phyloP scores from a whole-genome alignment of 2,888 invertebrate genomes.

The Dilophus febrilis region DNA sequence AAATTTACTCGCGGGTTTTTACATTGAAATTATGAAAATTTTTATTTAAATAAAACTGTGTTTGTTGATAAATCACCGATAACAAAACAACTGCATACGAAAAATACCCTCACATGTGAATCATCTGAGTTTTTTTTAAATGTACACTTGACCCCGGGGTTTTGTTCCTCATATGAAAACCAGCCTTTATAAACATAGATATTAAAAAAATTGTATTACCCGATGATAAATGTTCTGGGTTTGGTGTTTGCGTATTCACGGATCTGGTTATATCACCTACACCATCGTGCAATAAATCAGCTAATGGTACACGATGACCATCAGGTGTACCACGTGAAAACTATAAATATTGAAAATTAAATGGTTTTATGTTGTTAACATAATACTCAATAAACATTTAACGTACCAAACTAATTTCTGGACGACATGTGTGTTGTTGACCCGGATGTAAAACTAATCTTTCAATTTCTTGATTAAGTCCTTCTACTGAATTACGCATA shows the following conservation, averaged over 20 bases:
- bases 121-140: conserved; percentile 8
- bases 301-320: conserved; percentile 70
- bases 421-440: conserved; percentile 15
- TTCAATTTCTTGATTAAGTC: conserved; percentile 75
- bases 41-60: too few species aligned
- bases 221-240: conserved; percentile 49
- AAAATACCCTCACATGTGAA: too few species aligned
- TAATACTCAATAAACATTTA: background rate
- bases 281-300: conserved; percentile 44
- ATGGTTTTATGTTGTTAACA: background rate
- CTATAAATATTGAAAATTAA: conserved; percentile 6
- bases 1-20: too few species aligned
- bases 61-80: too few species aligned
- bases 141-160: too few species aligned
- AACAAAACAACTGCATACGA: too few species aligned
- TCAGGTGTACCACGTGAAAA: conserved; percentile 55
- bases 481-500: conserved; percentile 70
- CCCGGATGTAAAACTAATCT: conserved; percentile 47
- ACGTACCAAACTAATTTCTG: conserved; percentile 14
- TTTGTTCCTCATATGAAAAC: too few species aligned
- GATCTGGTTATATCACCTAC: conserved; percentile 37
- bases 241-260: conserved; percentile 74
- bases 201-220: conserved; percentile 30
- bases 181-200: conserved; percentile 5
- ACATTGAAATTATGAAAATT: too few species aligned